Conservation (phyloP, 2,888 invertebrate species). For the Lordiphosa andalusiaca region DNA sequence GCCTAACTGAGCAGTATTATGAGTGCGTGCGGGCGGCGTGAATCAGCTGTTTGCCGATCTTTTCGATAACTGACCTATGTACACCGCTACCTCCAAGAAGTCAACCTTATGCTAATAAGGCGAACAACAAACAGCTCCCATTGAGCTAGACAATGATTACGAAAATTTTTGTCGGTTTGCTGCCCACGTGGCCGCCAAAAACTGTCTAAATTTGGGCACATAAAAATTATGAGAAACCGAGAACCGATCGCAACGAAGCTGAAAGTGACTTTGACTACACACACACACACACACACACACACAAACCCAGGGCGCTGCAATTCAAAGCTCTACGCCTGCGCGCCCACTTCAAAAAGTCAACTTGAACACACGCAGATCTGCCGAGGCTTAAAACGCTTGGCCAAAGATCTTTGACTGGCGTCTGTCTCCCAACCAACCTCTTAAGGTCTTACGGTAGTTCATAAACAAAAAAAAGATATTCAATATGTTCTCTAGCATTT, state of each 20-base stretch:
- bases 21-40: constrained; percentile 55
- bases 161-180: constrained; percentile 44
- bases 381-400: constrained; percentile 33
- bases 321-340: constrained; percentile 55
- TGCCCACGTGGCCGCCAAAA: constrained; percentile 50
- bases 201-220: constrained; percentile 67
- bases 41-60: constrained; percentile 48
- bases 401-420: constrained; percentile 54
- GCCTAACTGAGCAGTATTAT: constrained; percentile 11
- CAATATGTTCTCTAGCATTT: constrained; percentile 25
- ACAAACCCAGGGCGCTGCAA: constrained; percentile 17
- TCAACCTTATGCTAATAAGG: constrained; percentile 55
- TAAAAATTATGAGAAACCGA: constrained; percentile 65
- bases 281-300: constrained; percentile 42
- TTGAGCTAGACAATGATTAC: constrained; percentile 35
- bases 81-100: constrained; percentile 42
- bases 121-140: constrained; percentile 35
- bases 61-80: constrained; percentile 68
- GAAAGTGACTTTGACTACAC: constrained; percentile 75
- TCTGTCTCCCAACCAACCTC: constrained; percentile 36
- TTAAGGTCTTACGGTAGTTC: constrained; percentile 58
- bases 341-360: constrained; percentile 62
- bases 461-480: constrained; percentile 32
- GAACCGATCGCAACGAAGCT: constrained; percentile 56
- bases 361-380: constrained; percentile 31